Base-by-base conservation (phyloP, 2,888 invertebrate genomes). In the Melieria crassipennis region DNA sequence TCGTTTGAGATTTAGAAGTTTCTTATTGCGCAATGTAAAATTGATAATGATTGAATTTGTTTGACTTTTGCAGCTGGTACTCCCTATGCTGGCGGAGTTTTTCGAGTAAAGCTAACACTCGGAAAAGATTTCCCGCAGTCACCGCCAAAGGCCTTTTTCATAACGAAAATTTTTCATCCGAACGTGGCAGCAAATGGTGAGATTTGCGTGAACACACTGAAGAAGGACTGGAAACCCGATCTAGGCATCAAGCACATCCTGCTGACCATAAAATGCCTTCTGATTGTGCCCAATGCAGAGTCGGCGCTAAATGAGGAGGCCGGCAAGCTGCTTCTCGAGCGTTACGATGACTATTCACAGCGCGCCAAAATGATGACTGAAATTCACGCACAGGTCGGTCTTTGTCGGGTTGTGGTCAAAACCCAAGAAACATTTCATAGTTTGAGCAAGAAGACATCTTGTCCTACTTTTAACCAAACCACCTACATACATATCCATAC, bases 221-320 rank as follows among this genome's bases (percentile, higher is more conserved):
- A 96, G 88, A 96, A 94, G 88, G 98, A 97, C 89, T 98, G 98
- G 98, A 95, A 95, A 85, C 92, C 96, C 75, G 96, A 97, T 89
- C 91, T 97, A 85, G 98, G 98, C 84, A 94, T 98, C 77, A 95
- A 94, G 89, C 97, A 98, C 88, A 94, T 97, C 88, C 89, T 98
- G 85, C 88, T 97, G 87, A 95, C 97, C 75, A 92, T 98, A 75
- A 95, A 95, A 89, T 98, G 98, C 89, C 91, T 98, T 85, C 90
- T 98, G 78, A 98, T 98, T 87, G 96, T 96, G 85, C 98, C 98
- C 84, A 98, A 98, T 90, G 93, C 97, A 6, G 98, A 98, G 88
- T 98, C 97, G 71, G 98, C 98, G 79, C 90, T 98, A 79, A 98
- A 98, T 87, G 98, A 97, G 85, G 98, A 98, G 88, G 98, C 98